A percentile compares a stretch with the other conserved stretches of the same genome.
Conservation (phyloP, 1,140 invertebrate genomes). For the Triops longicaudatus region DNA sequence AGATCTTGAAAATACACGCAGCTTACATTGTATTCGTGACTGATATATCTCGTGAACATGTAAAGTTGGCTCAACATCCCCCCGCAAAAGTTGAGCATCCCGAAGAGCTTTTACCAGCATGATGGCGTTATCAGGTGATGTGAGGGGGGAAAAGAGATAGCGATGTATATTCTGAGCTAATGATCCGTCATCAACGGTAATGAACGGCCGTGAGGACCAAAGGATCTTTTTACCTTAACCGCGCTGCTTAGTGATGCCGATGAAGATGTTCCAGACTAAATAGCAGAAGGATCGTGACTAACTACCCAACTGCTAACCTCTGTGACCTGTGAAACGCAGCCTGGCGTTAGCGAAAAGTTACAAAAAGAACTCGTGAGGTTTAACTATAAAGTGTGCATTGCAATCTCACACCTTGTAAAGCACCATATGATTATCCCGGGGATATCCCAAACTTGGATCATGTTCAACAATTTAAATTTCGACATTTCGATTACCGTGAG, state of each 20-base stretch:
- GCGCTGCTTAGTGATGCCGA: background rate
- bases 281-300: conserved; percentile 2
- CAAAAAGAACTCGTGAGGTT: background rate
- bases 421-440: background rate
- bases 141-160: background rate
- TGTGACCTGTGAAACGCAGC: background rate
- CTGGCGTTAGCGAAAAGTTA: background rate
- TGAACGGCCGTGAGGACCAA: background rate
- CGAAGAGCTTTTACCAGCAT: background rate
- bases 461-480: background rate
- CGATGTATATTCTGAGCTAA: background rate
- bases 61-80: background rate
- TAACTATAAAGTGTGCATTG: background rate
- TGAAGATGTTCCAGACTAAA: background rate
- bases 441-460: background rate
- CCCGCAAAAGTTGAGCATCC: background rate
- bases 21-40: background rate
- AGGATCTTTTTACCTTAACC: background rate
- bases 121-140: background rate
- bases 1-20: background rate
- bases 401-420: conserved; percentile 9
- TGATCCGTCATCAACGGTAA: conserved; percentile 7
- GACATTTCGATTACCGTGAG: background rate
- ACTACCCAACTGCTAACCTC: background rate
- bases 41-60: background rate